A percentile compares a stretch with the other conserved stretches of the same genome.
Evolutionary conservation across 2,113 vertebrate species (phyloP).

Genomic region (Ageneiosus marmoratus): DNA sequence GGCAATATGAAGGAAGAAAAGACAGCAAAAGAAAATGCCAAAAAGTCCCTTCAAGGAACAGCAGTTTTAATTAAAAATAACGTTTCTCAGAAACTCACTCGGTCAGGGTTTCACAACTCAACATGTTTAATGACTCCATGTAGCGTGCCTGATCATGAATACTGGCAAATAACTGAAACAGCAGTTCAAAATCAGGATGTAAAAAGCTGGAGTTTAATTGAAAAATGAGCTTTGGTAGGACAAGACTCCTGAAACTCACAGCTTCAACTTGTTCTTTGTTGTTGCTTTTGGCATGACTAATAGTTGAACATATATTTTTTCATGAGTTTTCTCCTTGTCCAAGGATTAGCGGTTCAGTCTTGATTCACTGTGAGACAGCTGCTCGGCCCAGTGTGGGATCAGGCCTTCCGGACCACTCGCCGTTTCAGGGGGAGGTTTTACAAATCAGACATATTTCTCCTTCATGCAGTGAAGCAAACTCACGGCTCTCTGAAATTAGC

Average conservation of each 20-base stretch:
- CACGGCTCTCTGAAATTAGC: not conserved
- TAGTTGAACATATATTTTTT: slow-evolving; percentile 27
- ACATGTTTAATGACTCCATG: slow-evolving; percentile 24
- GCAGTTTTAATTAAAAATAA: slow-evolving; percentile 58
- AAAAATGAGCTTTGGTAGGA: slow-evolving; percentile 13
- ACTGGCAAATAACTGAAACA: slow-evolving; percentile 2
- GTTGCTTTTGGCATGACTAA: slow-evolving; percentile 50
- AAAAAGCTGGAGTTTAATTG: slow-evolving; percentile 32
- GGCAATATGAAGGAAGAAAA: slow-evolving; percentile 21
- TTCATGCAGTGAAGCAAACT: slow-evolving; percentile 14
- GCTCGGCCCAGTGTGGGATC: slow-evolving; percentile 21
- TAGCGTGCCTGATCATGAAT: slow-evolving; percentile 29
- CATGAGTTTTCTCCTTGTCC: slow-evolving; percentile 35
- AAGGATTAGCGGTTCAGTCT: slow-evolving; percentile 46
- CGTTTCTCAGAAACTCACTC: slow-evolving; percentile 25
- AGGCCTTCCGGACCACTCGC: slow-evolving; percentile 18
- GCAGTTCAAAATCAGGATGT: slow-evolving; percentile 1
- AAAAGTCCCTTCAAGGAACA: slow-evolving; percentile 49
- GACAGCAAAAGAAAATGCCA: slow-evolving; percentile 24
- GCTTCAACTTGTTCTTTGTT: slow-evolving; percentile 25
- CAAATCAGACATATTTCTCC: slow-evolving; percentile 38
- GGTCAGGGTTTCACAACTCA: slow-evolving; percentile 32
- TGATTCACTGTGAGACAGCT: slow-evolving; percentile 35
- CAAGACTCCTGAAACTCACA: slow-evolving; percentile 17
- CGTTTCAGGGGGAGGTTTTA: not conserved